These are phyloP conservation scores for Hylomyscus alleni DNA, from an alignment of 2,797 vertebrate species.

Conservation along the genomic window DNA sequence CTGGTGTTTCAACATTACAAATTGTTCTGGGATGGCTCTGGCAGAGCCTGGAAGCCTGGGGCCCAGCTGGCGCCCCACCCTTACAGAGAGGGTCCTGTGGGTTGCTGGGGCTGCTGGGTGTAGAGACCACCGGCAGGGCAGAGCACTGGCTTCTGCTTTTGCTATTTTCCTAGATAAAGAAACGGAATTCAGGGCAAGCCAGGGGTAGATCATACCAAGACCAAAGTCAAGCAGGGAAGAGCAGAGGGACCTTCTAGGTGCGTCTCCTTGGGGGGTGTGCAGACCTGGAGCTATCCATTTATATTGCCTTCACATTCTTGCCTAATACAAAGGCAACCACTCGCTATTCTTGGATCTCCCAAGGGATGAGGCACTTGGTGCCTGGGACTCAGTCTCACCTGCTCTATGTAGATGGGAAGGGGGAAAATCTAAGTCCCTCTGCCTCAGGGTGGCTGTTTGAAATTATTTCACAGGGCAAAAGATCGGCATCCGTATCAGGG, in stretches of 20 bases:
- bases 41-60: not conserved
- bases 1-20: conserved; percentile 51
- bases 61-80: not conserved
- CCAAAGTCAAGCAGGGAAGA: not conserved
- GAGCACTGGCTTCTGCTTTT: not conserved
- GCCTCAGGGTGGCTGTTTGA: not conserved
- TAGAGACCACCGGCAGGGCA: not conserved
- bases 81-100: not conserved
- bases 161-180: not conserved
- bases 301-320: not conserved
- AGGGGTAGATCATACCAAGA: not conserved
- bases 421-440: not conserved
- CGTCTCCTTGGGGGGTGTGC: not conserved
- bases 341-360: not conserved
- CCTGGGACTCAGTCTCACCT: not conserved
- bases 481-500: not conserved
- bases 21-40: conserved; percentile 53
- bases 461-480: not conserved
- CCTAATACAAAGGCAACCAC: not conserved
- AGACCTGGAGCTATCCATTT: no score
- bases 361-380: not conserved
- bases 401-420: not conserved
- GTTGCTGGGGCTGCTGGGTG: not conserved
- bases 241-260: not conserved
- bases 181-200: not conserved